Base-by-base conservation (phyloP, 2,797 vertebrate species). In the Mycteria americana region DNA sequence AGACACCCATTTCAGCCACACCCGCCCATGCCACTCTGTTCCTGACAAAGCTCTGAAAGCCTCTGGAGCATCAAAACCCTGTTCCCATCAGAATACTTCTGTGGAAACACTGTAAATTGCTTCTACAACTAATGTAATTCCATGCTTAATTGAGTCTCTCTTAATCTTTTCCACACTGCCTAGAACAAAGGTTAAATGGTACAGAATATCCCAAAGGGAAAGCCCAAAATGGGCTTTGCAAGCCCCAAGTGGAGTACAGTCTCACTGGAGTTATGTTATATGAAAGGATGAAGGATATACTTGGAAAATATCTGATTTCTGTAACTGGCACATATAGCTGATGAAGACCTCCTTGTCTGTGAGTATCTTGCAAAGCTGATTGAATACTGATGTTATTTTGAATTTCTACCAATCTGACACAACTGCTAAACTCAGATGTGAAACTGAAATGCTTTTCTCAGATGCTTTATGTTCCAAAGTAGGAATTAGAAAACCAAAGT, bases 1-100 rank as follows among this genome's bases (percentile, higher is more conserved):
- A 69, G 91, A 78, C 85, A 82, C 82, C 70, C 77, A 11, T 87
- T 96, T 72, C 59, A 94, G 69, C 94, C 80, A 60, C 94, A 95
- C 78, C 78, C 35, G 2, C 57, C 62, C 59, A 48, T 80, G 85
- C 62, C 73, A 43, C 78, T 80, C 69, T 68, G 54, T 13, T 96
- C 65, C 87, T 82, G 57, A 89, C 86, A 95, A 86, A 83, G 74
- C 45, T 88, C 93, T 45, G 56, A 88, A 89, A 92, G 80, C 62
- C 59, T 85, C 92, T 73, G 89, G 72, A 97, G 73, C 72, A 91
- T 76, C 86, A 80, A 84, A 95, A 88, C 25, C 27, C 72, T 41
- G 27, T 88, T 92, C 74, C 81, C 68, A 35, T 22, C 21, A 65
- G 56, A 89, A 95, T 82, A 76, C 48, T 79, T 65, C 69, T 11